Percentiles rank a stretch among this genome's conserved stretches.
These are phyloP conservation scores for Toxotes jaculatrix DNA, from an alignment of 2,113 vertebrate genomes.

Conservation along the genomic window DNA sequence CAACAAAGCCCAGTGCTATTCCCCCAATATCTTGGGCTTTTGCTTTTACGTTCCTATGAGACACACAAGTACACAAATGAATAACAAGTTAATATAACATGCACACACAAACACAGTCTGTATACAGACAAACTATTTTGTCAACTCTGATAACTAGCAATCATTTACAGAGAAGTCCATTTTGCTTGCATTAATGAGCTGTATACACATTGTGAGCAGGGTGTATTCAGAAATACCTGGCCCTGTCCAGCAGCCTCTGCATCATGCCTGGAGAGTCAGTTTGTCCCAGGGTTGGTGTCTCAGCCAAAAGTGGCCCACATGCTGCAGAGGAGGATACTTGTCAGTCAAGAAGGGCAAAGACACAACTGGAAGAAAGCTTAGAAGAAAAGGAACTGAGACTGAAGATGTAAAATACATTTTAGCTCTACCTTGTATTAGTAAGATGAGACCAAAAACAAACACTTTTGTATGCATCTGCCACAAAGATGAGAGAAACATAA, in stretches of 20 bases:
- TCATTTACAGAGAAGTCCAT: constrained; percentile 5
- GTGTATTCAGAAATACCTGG: constrained; percentile 60
- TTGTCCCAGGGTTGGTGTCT: neutral
- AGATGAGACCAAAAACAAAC: constrained; percentile 55
- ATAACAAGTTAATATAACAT: neutral
- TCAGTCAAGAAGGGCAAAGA: constrained; percentile 17
- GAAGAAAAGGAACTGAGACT: neutral
- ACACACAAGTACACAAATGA: constrained; percentile 19
- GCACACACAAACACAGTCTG: constrained; percentile 1
- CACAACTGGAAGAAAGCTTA: neutral
- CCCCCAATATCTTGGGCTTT: constrained; percentile 36
- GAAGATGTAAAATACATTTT: neutral
- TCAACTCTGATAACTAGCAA: neutral
- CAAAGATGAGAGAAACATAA: neutral
- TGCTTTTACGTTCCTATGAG: constrained; percentile 52
- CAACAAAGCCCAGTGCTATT: constrained; percentile 13
- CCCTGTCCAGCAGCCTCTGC: constrained; percentile 36
- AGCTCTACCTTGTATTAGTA: constrained; percentile 74
- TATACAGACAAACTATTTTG: constrained; percentile 17
- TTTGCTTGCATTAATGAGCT: neutral
- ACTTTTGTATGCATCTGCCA: constrained; percentile 60
- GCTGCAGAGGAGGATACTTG: constrained; percentile 50
- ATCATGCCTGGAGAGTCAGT: constrained; percentile 58
- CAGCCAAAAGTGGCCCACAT: constrained; percentile 49
- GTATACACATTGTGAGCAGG: neutral